Evolutionary conservation across 2,113 vertebrate genomes (phyloP).

Genomic region (Sander lucioperca): DNA sequence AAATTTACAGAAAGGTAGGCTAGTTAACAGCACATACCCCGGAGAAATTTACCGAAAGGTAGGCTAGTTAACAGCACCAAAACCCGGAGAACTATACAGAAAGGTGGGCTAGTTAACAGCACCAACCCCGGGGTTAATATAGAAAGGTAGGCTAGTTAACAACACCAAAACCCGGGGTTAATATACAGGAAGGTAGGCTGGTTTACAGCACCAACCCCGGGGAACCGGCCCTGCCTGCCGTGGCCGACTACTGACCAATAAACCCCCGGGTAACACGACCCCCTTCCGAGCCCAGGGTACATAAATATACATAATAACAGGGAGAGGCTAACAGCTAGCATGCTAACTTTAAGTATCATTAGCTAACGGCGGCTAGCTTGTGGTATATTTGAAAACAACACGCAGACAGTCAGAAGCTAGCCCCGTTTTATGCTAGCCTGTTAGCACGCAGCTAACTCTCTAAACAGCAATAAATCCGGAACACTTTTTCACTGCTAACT

Average conservation of each 20-base stretch:
- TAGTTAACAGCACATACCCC: too few species aligned
- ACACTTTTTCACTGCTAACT: background rate
- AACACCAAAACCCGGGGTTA: too few species aligned
- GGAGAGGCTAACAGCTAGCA: conserved; percentile 29
- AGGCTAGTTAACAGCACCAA: too few species aligned
- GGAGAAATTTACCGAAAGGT: too few species aligned
- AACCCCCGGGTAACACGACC: background rate
- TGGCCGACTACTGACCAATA: too few species aligned
- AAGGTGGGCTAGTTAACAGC: too few species aligned
- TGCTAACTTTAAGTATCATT: conserved; percentile 6
- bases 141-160: too few species aligned
- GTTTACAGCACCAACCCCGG: background rate
- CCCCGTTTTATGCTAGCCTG: background rate
- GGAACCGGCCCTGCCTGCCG: too few species aligned
- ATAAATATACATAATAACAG: background rate
- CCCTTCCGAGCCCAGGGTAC: background rate
- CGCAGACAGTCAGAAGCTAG: conserved; percentile 16
- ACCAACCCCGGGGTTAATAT: too few species aligned
- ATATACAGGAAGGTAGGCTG: background rate
- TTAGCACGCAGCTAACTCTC: conserved; percentile 39
- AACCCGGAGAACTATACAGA: too few species aligned
- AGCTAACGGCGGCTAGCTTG: conserved; percentile 41
- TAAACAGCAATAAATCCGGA: background rate
- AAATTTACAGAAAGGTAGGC: too few species aligned
- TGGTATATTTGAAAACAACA: conserved; percentile 62